phyloP scores from a whole-genome alignment of 2,797 vertebrate genomes.

The Loriculus beryllinus region DNA sequence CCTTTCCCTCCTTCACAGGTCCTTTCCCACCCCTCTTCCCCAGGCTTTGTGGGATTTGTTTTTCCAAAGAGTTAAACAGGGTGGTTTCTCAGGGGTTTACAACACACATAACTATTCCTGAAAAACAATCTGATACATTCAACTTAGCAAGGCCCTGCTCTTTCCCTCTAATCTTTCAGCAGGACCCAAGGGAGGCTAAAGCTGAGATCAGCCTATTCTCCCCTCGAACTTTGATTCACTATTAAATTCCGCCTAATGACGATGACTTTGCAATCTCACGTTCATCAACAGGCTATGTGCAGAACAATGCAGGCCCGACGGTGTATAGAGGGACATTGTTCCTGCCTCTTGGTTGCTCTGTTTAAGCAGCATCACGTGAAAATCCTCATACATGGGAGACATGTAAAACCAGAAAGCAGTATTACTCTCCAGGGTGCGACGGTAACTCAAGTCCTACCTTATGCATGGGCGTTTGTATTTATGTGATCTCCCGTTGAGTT shows the following conservation, averaged over 20 bases:
- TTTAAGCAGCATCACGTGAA: conserved; percentile 70
- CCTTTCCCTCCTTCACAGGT: neutral
- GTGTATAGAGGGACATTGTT: conserved; percentile 90
- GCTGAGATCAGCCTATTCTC: conserved; percentile 96
- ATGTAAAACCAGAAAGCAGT: conserved; percentile 66
- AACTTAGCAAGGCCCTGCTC: conserved; percentile 90
- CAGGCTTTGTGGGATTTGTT: neutral
- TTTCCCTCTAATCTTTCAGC: conserved; percentile 99
- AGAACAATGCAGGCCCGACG: conserved; percentile 81
- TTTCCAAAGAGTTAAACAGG: conserved; percentile 77
- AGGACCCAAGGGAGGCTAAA: conserved; percentile 95
- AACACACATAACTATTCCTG: conserved; percentile 81
- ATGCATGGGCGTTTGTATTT: conserved; percentile 44
- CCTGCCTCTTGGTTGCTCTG: conserved; percentile 71
- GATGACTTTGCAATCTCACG: conserved; percentile 87
- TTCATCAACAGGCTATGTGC: conserved; percentile 78
- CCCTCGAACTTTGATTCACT: conserved; percentile 97
- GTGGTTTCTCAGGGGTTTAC: conserved; percentile 76
- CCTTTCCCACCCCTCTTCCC: neutral
- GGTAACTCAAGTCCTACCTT: conserved; percentile 58
- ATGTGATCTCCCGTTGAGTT: conserved; percentile 24
- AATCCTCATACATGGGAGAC: conserved; percentile 68
- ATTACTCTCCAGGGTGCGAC: conserved; percentile 65
- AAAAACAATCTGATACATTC: conserved; percentile 99
- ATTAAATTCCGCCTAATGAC: conserved; percentile 99